These are phyloP conservation scores for Australoheros facetus DNA, from an alignment of 2,797 vertebrate species.

Conservation along the genomic window DNA sequence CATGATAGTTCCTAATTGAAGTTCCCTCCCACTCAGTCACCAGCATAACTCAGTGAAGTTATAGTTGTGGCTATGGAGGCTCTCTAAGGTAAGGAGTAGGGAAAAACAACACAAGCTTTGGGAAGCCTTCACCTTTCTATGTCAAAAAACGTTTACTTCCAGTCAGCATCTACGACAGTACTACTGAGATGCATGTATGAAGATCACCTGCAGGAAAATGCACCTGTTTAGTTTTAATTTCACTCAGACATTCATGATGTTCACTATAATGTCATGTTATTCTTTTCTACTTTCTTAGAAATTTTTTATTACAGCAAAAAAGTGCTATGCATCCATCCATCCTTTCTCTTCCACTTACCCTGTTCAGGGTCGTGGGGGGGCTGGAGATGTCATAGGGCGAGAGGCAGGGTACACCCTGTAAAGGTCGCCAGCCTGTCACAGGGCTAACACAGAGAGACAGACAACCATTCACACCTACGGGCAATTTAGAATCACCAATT, in stretches of 20 bases:
- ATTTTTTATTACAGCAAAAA: not conserved
- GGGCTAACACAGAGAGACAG: no score
- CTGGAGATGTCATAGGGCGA: no score
- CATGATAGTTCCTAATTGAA: not conserved
- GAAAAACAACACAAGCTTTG: not conserved
- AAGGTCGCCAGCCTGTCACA: no score
- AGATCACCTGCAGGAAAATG: not conserved
- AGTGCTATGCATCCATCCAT: not conserved
- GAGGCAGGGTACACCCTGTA: no score
- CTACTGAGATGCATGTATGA: not conserved
- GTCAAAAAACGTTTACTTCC: not conserved
- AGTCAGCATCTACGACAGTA: not conserved
- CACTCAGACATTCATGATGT: not conserved
- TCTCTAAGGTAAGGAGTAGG: not conserved
- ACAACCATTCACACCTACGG: no score
- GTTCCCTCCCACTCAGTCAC: not conserved
- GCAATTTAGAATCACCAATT: no score
- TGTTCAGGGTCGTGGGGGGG: no score
- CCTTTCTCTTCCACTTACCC: no score
- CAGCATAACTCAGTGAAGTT: not conserved
- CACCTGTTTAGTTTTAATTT: not conserved
- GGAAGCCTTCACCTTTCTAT: not conserved
- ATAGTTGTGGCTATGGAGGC: not conserved
- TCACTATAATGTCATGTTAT: no score
- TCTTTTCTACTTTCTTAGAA: not conserved